A percentile compares a stretch with the other conserved stretches of the same genome.
Evolutionary conservation across 2,888 invertebrate species (phyloP).

Genomic region (Anodontia alba): DNA sequence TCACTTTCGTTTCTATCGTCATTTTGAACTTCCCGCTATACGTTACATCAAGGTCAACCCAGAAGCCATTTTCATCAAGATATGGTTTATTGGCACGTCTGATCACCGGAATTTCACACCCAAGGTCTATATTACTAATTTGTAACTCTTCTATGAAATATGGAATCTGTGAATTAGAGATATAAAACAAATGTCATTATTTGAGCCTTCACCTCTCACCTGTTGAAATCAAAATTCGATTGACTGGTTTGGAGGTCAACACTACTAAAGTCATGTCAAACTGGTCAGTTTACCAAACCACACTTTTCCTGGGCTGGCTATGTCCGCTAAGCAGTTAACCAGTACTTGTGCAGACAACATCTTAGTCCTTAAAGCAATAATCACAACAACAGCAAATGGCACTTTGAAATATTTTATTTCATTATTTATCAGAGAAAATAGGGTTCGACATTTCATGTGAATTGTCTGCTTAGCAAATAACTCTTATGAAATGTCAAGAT

Average conservation of each 20-base stretch:
- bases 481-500: neutral
- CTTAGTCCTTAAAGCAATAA: no score
- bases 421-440: no score
- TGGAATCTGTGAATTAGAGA: constrained; percentile 88
- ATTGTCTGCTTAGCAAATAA: neutral
- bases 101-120: constrained; percentile 85
- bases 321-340: no score
- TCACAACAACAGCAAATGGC: no score
- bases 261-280: no score
- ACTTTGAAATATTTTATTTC: no score
- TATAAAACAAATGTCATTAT: neutral
- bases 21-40: constrained; percentile 91
- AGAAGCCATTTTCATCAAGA: constrained; percentile 93
- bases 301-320: no score
- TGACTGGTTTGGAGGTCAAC: neutral
- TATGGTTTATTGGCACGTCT: constrained; percentile 86
- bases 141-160: constrained; percentile 94
- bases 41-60: constrained; percentile 93
- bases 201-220: neutral
- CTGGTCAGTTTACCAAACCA: no score
- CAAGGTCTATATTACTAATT: constrained; percentile 91
- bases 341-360: no score
- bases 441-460: no score
- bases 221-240: neutral
- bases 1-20: constrained; percentile 95